phyloP scores from a whole-genome alignment of 2,797 vertebrate genomes.

The Valencia hispanica region DNA sequence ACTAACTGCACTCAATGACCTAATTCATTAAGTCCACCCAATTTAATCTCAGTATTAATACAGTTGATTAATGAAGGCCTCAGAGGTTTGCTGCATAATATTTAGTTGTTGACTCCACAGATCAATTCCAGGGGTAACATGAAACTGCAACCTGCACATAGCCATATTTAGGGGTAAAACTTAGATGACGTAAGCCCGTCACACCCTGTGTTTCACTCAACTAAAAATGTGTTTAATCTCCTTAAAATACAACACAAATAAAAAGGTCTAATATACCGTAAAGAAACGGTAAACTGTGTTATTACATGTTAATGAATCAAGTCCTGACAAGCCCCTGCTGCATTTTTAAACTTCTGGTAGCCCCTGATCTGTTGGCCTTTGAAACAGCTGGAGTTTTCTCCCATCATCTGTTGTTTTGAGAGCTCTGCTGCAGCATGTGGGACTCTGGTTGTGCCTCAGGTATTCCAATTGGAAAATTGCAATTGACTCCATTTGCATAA shows the following conservation, averaged over 20 bases:
- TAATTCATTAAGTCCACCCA: not conserved
- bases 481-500: slow-evolving; percentile 77
- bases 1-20: not conserved
- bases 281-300: slow-evolving; percentile 49
- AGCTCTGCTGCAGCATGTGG: slow-evolving; percentile 54
- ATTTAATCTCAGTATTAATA: not conserved
- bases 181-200: slow-evolving; percentile 38
- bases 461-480: slow-evolving; percentile 75
- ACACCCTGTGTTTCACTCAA: slow-evolving; percentile 41
- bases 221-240: slow-evolving; percentile 76
- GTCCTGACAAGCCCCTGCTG: slow-evolving; percentile 18
- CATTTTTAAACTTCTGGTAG: slow-evolving; percentile 51
- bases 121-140: not conserved
- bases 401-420: slow-evolving; percentile 64
- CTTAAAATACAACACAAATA: slow-evolving; percentile 58
- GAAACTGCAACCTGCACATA: not conserved
- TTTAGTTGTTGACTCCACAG: not conserved
- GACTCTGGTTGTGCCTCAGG: slow-evolving; percentile 67
- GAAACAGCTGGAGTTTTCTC: slow-evolving; percentile 58
- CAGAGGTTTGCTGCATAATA: not conserved
- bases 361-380: slow-evolving; percentile 54
- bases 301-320: slow-evolving; percentile 63
- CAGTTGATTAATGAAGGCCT: not conserved
- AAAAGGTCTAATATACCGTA: slow-evolving; percentile 53
- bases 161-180: slow-evolving; percentile 39